These are phyloP conservation scores for Burhinus bistriatus DNA, from an alignment of 2,113 vertebrate genomes.

Conservation along the genomic window DNA sequence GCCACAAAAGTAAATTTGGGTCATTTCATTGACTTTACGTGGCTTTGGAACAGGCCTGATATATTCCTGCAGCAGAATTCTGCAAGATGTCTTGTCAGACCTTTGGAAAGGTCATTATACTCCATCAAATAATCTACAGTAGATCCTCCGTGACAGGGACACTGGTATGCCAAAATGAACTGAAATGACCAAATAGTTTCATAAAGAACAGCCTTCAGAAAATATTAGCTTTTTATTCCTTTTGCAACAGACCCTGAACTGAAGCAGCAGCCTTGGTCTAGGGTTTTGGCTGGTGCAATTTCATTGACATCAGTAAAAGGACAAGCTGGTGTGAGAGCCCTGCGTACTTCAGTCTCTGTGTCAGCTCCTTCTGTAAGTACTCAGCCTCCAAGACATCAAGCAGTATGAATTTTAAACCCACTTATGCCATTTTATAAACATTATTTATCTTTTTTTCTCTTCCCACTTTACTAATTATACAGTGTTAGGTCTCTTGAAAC, in stretches of 20 bases:
- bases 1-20: not conserved
- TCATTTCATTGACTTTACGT: not conserved
- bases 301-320: not conserved
- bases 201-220: not conserved
- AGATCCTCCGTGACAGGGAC: not conserved
- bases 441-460: not conserved
- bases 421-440: not conserved
- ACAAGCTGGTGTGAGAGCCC: not conserved
- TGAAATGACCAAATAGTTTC: not conserved
- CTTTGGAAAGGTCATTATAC: not conserved
- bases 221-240: not conserved
- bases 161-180: not conserved
- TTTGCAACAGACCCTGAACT: not conserved
- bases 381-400: not conserved
- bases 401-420: not conserved
- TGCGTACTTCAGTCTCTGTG: not conserved
- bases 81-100: not conserved
- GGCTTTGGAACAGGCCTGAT: not conserved
- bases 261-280: not conserved
- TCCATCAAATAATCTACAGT: not conserved
- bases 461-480: not conserved
- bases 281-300: not conserved
- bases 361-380: not conserved
- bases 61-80: not conserved
- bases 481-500: not conserved